Evolutionary conservation across 2,888 invertebrate species (phyloP).

Genomic region (Stenodera caucasica): DNA sequence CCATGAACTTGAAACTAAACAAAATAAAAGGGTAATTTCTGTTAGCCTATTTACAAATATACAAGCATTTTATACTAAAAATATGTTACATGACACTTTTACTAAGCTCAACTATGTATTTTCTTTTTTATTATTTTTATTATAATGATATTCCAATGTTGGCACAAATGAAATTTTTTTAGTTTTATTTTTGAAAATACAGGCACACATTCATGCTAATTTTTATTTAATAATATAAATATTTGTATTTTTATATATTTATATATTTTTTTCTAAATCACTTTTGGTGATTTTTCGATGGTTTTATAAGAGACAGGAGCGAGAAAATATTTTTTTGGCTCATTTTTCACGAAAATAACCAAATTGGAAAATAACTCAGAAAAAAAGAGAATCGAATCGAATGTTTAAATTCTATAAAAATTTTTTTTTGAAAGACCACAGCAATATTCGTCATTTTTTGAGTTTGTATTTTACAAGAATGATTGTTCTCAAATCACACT

Average conservation of each 20-base stretch:
- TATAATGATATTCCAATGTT: slow-evolving; percentile 43
- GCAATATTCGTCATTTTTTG: slow-evolving; percentile 27
- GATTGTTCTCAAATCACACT: slow-evolving; percentile 50
- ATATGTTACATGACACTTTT: slow-evolving; percentile 54
- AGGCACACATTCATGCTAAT: slow-evolving; percentile 46
- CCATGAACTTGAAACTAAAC: slow-evolving; percentile 15
- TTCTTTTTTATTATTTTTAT: slow-evolving; percentile 3
- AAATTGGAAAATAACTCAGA: background rate
- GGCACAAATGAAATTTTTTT: slow-evolving; percentile 51
- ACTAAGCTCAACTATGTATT: slow-evolving; percentile 41
- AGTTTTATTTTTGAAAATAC: slow-evolving; percentile 23
- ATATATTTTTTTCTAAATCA: background rate
- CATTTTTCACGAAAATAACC: too few relatives aligned
- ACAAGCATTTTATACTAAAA: slow-evolving; percentile 51
- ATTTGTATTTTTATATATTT: background rate
- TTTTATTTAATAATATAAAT: slow-evolving; percentile 2
- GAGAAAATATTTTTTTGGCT: background rate
- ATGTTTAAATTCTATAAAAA: slow-evolving; percentile 15
- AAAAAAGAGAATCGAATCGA: slow-evolving; percentile 6
- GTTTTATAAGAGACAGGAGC: background rate
- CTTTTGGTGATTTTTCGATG: background rate
- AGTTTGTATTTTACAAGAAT: slow-evolving; percentile 44
- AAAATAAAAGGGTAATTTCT: slow-evolving; percentile 29
- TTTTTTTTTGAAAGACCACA: slow-evolving; percentile 41
- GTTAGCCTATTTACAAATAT: slow-evolving; percentile 55